Percentiles rank a stretch among this genome's conserved stretches.
Evolutionary conservation across 2,888 invertebrate genomes (phyloP).

Genomic region (Melanostoma scalare): DNA sequence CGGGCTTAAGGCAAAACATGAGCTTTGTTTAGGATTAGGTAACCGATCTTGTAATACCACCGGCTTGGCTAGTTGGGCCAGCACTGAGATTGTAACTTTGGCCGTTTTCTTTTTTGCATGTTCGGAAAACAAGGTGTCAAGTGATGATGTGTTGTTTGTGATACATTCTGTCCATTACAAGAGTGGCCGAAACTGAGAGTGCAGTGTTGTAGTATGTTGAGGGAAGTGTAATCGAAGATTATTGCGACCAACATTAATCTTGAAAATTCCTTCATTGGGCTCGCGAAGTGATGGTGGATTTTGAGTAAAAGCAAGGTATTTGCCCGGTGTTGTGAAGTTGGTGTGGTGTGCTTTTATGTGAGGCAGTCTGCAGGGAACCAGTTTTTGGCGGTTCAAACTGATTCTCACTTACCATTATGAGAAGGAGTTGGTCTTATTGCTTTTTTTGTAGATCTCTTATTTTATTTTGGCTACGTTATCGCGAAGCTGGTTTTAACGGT

Average conservation of each 20-base stretch:
- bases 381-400: conserved; percentile 53
- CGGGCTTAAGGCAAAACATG: not conserved
- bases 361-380: conserved; percentile 44
- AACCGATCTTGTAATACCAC: conserved; percentile 49
- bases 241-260: conserved; percentile 43
- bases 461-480: conserved; percentile 19
- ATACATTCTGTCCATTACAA: conserved; percentile 22
- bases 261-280: conserved; percentile 40
- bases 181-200: conserved; percentile 22
- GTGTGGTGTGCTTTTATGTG: conserved; percentile 14
- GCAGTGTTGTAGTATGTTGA: not conserved
- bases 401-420: conserved; percentile 24
- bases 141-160: conserved; percentile 1
- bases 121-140: conserved; percentile 37
- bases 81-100: conserved; percentile 20
- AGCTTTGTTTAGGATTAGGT: conserved; percentile 53
- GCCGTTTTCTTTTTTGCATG: conserved; percentile 37
- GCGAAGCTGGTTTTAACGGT: conserved; percentile 9
- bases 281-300: not conserved
- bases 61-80: conserved; percentile 28
- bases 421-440: conserved; percentile 29
- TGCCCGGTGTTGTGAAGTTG: not conserved
- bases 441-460: conserved; percentile 25
- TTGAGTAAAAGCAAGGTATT: conserved; percentile 24
- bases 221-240: not conserved